A percentile compares a stretch with the other conserved stretches of the same genome.
These are phyloP conservation scores for Reticulitermes lucifugus DNA, from an alignment of 2,888 invertebrate genomes.

Conservation along the genomic window DNA sequence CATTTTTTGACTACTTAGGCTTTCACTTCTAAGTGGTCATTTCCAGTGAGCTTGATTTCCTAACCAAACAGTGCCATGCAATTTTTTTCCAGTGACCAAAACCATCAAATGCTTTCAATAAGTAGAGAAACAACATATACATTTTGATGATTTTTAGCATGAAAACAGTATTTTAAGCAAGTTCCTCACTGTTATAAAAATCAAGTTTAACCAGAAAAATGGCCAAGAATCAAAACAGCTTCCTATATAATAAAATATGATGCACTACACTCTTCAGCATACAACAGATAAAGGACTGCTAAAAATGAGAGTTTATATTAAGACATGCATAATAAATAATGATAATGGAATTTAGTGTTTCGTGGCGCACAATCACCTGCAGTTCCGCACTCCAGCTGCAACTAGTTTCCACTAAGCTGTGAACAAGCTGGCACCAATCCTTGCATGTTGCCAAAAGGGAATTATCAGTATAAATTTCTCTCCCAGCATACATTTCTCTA, in stretches of 20 bases:
- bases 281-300: conserved; percentile 52
- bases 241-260: conserved; percentile 44
- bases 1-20: no score
- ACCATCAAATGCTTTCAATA: no score
- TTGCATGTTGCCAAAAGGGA: conserved; percentile 60
- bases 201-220: conserved; percentile 24
- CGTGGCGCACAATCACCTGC: conserved; percentile 71
- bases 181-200: neutral
- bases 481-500: conserved; percentile 52
- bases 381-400: conserved; percentile 85
- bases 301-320: conserved; percentile 48
- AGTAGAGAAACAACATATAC: no score
- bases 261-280: conserved; percentile 51
- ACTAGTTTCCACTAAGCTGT: conserved; percentile 86
- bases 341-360: conserved; percentile 52
- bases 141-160: no score
- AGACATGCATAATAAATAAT: conserved; percentile 49
- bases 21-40: no score
- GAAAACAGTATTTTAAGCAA: no score
- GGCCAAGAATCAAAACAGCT: conserved; percentile 33
- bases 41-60: no score
- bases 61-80: no score
- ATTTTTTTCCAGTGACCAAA: no score
- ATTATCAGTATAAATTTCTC: conserved; percentile 49
- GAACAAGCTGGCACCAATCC: conserved; percentile 90